phyloP scores from a whole-genome alignment of 2,797 vertebrate genomes.

The Bufotes viridis region DNA sequence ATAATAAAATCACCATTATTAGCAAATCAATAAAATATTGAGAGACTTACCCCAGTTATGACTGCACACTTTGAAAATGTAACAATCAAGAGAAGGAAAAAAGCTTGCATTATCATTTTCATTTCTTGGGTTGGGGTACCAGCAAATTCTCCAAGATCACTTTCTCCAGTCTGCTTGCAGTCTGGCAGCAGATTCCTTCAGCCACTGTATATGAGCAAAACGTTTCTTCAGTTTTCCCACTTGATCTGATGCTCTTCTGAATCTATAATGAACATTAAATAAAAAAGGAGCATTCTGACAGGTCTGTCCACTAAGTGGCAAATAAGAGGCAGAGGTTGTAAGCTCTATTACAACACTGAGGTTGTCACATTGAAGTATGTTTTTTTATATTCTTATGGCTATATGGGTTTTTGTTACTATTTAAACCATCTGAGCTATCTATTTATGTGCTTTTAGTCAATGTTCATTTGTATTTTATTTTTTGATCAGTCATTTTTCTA shows the following conservation, averaged over 20 bases:
- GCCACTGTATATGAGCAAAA: conserved; percentile 48
- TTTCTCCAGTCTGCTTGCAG: background rate
- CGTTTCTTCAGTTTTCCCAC: conserved; percentile 34
- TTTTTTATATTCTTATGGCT: background rate
- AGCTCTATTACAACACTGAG: background rate
- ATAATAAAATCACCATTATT: background rate
- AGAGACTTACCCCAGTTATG: conserved; percentile 89
- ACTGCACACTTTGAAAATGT: conserved; percentile 79
- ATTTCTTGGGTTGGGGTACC: conserved; percentile 64
- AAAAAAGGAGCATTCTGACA: conserved; percentile 27
- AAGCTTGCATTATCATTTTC: conserved; percentile 73
- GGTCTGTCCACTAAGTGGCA: background rate
- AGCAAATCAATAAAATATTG: background rate
- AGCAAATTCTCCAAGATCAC: background rate
- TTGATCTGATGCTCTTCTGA: conserved; percentile 46
- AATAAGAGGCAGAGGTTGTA: background rate
- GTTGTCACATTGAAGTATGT: background rate
- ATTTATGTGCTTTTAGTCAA: background rate
- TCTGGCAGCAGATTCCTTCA: conserved; percentile 28
- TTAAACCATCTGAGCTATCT: background rate
- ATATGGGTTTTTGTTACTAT: background rate
- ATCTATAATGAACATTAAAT: conserved; percentile 58
- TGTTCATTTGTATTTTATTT: background rate
- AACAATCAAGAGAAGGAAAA: conserved; percentile 78
- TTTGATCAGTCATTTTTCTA: background rate